Conservation (phyloP, 2,113 vertebrate species). For the Gracilinanus agilis region DNA sequence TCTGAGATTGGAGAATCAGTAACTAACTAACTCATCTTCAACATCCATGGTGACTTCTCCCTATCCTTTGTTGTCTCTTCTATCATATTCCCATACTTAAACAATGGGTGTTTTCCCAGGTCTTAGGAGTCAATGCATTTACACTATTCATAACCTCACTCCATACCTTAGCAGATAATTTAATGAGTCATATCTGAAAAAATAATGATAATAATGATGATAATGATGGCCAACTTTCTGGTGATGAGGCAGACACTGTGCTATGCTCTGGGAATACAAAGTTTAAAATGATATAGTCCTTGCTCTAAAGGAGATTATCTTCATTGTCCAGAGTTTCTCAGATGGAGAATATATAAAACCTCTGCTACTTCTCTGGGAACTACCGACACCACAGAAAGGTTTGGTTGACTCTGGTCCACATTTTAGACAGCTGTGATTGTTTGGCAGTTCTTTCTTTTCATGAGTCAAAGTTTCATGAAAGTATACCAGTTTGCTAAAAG, state of each 20-base stretch:
- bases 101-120: background rate
- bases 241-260: background rate
- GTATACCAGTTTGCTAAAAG: background rate
- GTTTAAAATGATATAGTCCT: background rate
- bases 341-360: background rate
- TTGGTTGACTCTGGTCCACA: background rate
- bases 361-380: background rate
- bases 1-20: background rate
- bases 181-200: background rate
- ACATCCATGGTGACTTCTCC: background rate
- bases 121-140: background rate
- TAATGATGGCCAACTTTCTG: background rate
- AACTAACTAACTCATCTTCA: background rate
- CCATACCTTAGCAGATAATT: background rate
- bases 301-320: background rate
- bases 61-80: background rate
- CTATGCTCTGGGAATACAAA: background rate
- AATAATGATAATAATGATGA: too few species aligned
- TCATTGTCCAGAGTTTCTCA: background rate
- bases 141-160: background rate
- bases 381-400: background rate
- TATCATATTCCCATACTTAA: background rate
- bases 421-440: background rate
- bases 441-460: background rate
- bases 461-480: background rate